Evolutionary conservation across 2,113 vertebrate species (phyloP).

Genomic region (Xyrauchen texanus): DNA sequence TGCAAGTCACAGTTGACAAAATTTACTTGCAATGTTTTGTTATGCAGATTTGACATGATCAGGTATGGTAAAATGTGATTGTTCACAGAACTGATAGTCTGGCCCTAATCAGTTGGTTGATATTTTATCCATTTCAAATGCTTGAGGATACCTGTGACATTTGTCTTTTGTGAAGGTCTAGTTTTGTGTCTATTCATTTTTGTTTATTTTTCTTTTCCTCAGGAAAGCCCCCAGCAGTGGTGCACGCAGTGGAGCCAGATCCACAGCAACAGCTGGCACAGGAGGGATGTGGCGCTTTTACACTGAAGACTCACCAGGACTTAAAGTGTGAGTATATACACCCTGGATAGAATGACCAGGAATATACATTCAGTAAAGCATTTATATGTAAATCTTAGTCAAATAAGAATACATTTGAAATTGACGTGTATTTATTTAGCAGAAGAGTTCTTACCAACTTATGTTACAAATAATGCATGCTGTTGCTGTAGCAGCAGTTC

Average conservation of each 20-base stretch:
- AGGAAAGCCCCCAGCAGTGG: slow-evolving; percentile 95
- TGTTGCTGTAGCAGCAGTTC: no score
- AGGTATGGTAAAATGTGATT: background rate
- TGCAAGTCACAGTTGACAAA: background rate
- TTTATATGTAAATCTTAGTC: no score
- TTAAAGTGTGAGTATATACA: slow-evolving; percentile 94
- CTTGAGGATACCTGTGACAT: background rate
- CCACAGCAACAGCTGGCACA: slow-evolving; percentile 89
- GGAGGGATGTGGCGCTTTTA: slow-evolving; percentile 99
- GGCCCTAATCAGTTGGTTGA: no score
- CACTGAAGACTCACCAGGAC: slow-evolving; percentile 96
- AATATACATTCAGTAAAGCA: no score
- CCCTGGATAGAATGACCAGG: background rate
- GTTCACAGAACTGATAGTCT: background rate
- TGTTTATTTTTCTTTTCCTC: slow-evolving; percentile 30
- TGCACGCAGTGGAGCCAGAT: slow-evolving; percentile 86
- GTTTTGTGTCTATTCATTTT: background rate
- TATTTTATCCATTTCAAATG: background rate
- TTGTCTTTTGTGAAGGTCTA: no score
- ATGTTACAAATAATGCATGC: no score
- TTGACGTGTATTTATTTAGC: no score
- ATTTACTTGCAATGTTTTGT: background rate
- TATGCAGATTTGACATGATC: background rate
- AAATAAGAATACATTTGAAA: no score
- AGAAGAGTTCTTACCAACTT: no score